These are phyloP conservation scores for Cheilosia urbana DNA, from an alignment of 2,888 invertebrate species.

Conservation along the genomic window DNA sequence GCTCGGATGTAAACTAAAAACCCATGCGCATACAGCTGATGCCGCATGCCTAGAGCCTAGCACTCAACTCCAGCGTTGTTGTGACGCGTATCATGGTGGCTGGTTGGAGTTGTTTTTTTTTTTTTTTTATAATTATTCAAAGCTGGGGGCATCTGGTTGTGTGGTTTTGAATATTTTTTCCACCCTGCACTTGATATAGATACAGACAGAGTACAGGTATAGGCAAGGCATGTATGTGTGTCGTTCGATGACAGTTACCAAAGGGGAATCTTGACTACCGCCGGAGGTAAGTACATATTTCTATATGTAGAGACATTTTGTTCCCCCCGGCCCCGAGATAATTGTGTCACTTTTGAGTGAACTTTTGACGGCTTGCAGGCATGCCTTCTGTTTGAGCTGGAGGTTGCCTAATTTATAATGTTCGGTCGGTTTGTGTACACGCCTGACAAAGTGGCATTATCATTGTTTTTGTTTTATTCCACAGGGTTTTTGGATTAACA, in stretches of 20 bases:
- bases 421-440: conserved; percentile 9
- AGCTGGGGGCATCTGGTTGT: conserved; percentile 66
- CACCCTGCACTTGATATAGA: conserved; percentile 46
- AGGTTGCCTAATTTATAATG: conserved; percentile 55
- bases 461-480: conserved; percentile 21
- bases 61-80: conserved; percentile 48
- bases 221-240: conserved; percentile 32
- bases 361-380: conserved; percentile 57
- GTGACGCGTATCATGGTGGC: conserved; percentile 34
- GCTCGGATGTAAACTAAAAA: conserved; percentile 77
- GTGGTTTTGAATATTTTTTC: conserved; percentile 31
- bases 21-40: conserved; percentile 75
- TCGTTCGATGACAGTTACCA: conserved; percentile 16
- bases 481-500: conserved; percentile 34
- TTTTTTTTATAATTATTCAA: conserved; percentile 45
- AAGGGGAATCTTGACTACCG: conserved; percentile 22
- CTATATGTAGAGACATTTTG: neutral
- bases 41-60: conserved; percentile 42
- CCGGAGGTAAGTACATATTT: neutral
- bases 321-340: conserved; percentile 35
- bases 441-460: conserved; percentile 53
- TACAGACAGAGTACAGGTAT: conserved; percentile 24
- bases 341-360: conserved; percentile 70
- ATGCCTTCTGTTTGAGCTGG: neutral
- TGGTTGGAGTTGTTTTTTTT: conserved; percentile 22